Evolutionary conservation across 2,113 vertebrate genomes (phyloP).

Genomic region (Tachysurus fulvidraco): DNA sequence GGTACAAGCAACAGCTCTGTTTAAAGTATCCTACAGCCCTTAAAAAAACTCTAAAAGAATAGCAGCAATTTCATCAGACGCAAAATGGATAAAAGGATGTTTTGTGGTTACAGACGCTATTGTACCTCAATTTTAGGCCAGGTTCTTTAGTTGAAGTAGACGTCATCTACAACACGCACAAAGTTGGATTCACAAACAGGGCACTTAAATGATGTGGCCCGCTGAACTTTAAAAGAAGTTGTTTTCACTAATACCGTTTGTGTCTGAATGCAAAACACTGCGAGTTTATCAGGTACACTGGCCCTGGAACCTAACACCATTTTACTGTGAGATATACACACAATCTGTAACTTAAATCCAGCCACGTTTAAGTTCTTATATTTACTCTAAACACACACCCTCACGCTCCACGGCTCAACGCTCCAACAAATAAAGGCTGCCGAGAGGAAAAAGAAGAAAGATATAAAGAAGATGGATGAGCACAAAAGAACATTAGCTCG

Average conservation of each 20-base stretch:
- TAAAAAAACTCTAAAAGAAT: too few relatives aligned
- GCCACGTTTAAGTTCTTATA: background rate
- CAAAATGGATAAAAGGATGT: background rate
- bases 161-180: background rate
- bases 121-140: background rate
- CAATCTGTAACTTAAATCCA: background rate
- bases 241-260: background rate
- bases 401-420: background rate
- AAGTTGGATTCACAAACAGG: background rate
- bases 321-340: background rate
- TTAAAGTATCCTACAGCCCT: too few relatives aligned
- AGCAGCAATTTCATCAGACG: background rate
- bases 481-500: background rate
- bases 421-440: background rate
- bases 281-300: background rate
- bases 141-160: background rate
- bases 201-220: background rate
- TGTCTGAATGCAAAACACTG: background rate
- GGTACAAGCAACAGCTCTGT: background rate
- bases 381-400: constrained; percentile 8
- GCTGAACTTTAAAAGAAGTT: background rate
- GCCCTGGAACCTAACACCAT: background rate
- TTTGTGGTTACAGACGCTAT: too few relatives aligned
- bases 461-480: constrained; percentile 11
- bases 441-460: background rate